Evolutionary conservation across 2,888 invertebrate genomes (phyloP).

Genomic region (Stegophylla sp.): DNA sequence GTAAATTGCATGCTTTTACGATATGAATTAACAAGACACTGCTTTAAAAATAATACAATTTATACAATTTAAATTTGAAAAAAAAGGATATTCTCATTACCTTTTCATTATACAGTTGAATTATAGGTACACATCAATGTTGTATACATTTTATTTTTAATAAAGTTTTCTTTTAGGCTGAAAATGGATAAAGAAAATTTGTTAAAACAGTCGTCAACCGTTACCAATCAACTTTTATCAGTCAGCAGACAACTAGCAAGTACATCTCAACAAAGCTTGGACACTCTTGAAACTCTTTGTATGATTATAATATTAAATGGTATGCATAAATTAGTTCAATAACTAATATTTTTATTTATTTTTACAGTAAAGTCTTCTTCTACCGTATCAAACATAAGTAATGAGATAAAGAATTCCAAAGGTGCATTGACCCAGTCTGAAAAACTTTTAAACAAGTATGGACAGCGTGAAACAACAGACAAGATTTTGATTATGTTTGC

Average conservation of each 20-base stretch:
- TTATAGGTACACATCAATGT: too few relatives aligned
- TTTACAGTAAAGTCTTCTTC: slow-evolving; percentile 67
- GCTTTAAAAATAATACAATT: too few relatives aligned
- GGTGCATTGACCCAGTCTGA: slow-evolving; percentile 88
- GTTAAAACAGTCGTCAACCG: slow-evolving; percentile 76
- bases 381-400: slow-evolving; percentile 72
- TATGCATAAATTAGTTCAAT: background rate
- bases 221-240: slow-evolving; percentile 84
- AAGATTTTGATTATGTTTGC: slow-evolving; percentile 88
- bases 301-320: slow-evolving; percentile 60
- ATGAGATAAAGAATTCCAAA: slow-evolving; percentile 84
- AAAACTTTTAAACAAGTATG: slow-evolving; percentile 91
- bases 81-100: too few relatives aligned
- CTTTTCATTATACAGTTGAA: too few relatives aligned
- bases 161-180: slow-evolving; percentile 62
- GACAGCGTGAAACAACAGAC: slow-evolving; percentile 92
- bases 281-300: slow-evolving; percentile 80
- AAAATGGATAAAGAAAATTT: slow-evolving; percentile 74
- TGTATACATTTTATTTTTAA: too few relatives aligned
- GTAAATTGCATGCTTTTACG: too few relatives aligned
- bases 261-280: slow-evolving; percentile 85
- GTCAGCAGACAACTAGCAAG: slow-evolving; percentile 86
- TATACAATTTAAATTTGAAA: too few relatives aligned
- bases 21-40: too few relatives aligned
- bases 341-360: background rate